Base-by-base conservation (phyloP, 2,113 vertebrate genomes). In the Sciurus niger region DNA sequence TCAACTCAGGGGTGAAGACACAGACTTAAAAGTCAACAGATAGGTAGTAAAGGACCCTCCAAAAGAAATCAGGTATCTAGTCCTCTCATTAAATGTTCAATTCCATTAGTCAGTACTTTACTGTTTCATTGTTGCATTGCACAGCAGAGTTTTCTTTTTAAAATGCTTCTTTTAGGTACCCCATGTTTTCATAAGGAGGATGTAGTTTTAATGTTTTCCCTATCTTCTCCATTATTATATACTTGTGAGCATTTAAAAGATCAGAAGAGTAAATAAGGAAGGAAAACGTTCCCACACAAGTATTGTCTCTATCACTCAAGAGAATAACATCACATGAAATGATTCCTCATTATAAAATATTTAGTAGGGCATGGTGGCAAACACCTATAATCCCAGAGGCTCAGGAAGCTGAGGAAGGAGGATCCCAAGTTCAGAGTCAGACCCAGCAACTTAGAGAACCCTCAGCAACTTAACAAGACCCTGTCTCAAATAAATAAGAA, bases 201-300 rank as follows among this genome's bases (percentile, higher is more conserved):
- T 90, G n/a, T 51, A 70, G 74, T 95, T 6, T 76, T 96, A 74
- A 30, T 5, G n/a, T 73, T 78, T 93, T 90, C 53, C 43, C 55
- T n/a, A 67, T 70, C 6, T 83, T 32, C 48, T 77, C 53, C n/a
- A 60, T 65, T 90, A 58, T 55, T 80, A 79, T 6, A 68, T 8
- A 73, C 20, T 87, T 92, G 63, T 84, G 88, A 46, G 43, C 46
- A 96, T 40, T 22, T 84, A 76, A 76, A 83, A 87, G 25, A 89
- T 76, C 55, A 95, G 46, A 96, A 88, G 43, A 65, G 65, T 83
- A 65, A 83, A 89, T 46, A 48, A 28, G 1, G 6, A 53, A 73
- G 37, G 55, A 95, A 90, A 90, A 93, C 77, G 22, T 76, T 3
- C 89, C 51, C 8, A 22, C 85, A 58, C 86, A 65, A 90, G 40